Conservation (phyloP, 2,113 vertebrate genomes). For the Opisthocomus hoazin region DNA sequence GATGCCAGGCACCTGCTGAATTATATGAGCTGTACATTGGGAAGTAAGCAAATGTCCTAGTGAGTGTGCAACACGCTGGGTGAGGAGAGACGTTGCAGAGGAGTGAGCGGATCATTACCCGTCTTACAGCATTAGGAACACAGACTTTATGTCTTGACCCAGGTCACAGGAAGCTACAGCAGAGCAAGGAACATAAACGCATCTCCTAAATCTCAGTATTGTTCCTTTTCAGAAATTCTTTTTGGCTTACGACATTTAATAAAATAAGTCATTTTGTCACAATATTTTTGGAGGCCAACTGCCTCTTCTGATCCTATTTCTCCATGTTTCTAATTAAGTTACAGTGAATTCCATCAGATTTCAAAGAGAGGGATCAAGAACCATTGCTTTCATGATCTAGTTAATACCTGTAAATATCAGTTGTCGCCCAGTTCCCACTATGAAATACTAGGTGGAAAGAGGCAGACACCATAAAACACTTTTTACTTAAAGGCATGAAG, state of each 20-base stretch:
- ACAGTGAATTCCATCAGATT: background rate
- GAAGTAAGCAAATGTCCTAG: background rate
- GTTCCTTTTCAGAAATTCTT: background rate
- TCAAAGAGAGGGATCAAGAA: background rate
- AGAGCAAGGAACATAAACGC: background rate
- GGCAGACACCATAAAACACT: background rate
- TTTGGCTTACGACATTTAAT: background rate
- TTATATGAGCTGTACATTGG: background rate
- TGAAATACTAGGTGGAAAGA: background rate
- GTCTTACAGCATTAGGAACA: background rate
- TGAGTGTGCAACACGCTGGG: background rate
- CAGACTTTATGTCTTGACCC: background rate
- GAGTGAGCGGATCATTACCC: background rate
- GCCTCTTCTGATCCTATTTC: background rate
- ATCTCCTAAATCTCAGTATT: background rate
- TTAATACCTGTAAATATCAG: background rate
- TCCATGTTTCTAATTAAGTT: background rate
- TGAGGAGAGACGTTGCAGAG: background rate
- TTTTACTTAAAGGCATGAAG: background rate
- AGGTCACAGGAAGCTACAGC: background rate
- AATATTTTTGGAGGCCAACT: background rate
- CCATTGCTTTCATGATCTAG: background rate
- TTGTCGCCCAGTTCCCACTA: background rate
- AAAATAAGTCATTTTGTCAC: background rate
- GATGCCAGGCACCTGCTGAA: background rate